Evolutionary conservation across 2,113 vertebrate species (phyloP).

Genomic region (Tiliqua scincoides): DNA sequence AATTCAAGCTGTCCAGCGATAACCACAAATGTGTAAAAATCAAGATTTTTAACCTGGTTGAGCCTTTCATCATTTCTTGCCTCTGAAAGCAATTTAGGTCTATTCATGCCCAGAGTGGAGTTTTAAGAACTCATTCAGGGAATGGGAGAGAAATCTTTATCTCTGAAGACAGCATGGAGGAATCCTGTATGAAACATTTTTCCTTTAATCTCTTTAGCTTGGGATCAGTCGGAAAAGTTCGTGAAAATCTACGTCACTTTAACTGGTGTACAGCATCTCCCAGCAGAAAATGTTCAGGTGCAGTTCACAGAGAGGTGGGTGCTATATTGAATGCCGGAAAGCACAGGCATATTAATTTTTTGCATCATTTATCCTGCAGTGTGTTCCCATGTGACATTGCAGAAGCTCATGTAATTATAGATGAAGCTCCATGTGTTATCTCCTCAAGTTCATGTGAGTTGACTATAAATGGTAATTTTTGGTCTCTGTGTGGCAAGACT

Average conservation of each 20-base stretch:
- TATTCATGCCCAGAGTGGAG: background rate
- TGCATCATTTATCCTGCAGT: background rate
- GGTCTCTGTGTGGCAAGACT: background rate
- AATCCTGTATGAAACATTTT: background rate
- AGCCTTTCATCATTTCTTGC: background rate
- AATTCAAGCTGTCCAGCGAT: background rate
- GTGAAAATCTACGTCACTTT: conserved; percentile 96
- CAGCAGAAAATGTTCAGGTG: conserved; percentile 88
- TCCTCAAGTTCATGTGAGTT: background rate
- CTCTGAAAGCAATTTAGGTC: background rate
- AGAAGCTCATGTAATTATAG: background rate
- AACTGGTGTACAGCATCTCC: conserved; percentile 88
- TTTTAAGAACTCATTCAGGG: background rate
- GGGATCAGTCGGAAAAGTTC: conserved; percentile 98
- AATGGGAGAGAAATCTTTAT: background rate
- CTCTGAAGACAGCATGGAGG: background rate
- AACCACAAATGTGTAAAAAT: background rate
- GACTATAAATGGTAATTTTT: background rate
- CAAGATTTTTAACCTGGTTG: no score
- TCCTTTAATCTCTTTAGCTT: conserved; percentile 78
- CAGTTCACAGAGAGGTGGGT: conserved; percentile 91
- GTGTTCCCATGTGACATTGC: background rate
- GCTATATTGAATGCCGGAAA: background rate
- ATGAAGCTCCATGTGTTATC: background rate
- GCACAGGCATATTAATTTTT: no score